Conservation (phyloP, 2,113 vertebrate species). For the Meles meles region DNA sequence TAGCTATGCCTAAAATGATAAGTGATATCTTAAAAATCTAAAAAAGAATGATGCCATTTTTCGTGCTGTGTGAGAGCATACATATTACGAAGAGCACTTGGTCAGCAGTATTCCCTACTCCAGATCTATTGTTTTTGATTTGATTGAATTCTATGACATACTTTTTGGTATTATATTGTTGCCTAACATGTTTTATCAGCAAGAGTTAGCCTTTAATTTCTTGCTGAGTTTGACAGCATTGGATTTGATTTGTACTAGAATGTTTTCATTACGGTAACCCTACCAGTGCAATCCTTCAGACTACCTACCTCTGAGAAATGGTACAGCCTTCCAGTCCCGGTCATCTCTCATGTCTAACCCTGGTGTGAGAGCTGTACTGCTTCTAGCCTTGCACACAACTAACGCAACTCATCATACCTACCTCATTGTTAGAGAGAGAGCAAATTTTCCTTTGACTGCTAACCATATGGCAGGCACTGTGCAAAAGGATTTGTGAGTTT, state of each 20-base stretch:
- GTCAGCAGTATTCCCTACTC: neutral
- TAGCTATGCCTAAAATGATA: neutral
- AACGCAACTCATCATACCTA: constrained; percentile 6
- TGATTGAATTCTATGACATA: neutral
- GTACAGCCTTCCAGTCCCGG: neutral
- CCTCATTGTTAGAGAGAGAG: neutral
- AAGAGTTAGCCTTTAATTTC: constrained; percentile 33
- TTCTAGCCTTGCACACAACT: neutral
- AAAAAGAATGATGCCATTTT: neutral
- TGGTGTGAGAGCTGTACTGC: neutral
- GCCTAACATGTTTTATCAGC: neutral
- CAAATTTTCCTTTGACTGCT: neutral
- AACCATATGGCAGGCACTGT: neutral
- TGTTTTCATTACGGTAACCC: neutral
- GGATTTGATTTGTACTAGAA: neutral
- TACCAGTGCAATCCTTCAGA: neutral
- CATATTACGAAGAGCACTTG: neutral
- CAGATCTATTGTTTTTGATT: neutral
- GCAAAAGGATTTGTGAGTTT: neutral
- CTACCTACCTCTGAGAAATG: neutral
- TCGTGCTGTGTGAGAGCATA: neutral
- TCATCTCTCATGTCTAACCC: neutral
- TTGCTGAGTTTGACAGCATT: neutral
- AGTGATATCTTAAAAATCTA: neutral
- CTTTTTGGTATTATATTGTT: neutral